Base-by-base conservation (phyloP, 2,888 invertebrate genomes). In the Scaptomyza polygonia region DNA sequence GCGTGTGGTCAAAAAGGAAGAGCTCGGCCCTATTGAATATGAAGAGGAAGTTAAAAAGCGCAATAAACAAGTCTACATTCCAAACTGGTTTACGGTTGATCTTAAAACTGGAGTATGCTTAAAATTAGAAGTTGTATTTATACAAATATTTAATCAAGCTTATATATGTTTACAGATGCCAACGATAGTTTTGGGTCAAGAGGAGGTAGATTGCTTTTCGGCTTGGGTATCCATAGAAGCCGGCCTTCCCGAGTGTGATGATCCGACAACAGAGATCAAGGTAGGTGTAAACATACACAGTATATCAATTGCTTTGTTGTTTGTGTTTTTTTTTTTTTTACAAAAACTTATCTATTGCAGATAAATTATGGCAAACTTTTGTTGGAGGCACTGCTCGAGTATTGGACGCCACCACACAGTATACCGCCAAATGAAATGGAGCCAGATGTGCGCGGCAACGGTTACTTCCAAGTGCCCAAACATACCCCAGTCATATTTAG, bases 141-240 rank as follows among this genome's bases (percentile, higher is more conserved):
- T 34, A n/a, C 11, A 36, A 5, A 3, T 47, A 44, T 4, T 34
- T 1, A 40, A 25, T 32, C 5, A 12, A 2, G 8, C 32, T 16
- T 16, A 9, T 53, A 56, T 44, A 67, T 62, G 42, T 39, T 74
- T 89, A 8, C 76, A 97, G 96, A 97, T 99, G 97, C 93, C 99
- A 86, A 99, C 99, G 8, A 97, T 99, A 90, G 99, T 99, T 89
- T 93, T 99, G 82, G 97, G 97, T 0, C 97, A 97, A 91, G 99
- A 99, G 91, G 99, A 99, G 92, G 96, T 97, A 0, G 99, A 99
- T 91, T 99, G 99, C 91, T 96, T 99, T 88, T 96, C 98, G 36
- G 99, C 99, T 0, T 99, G 99, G 99, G 98, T 99, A 4, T 98
- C 99, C 51, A 97, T 98, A 0, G 99, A 99, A 90, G 96, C 97